Percentiles rank a stretch among this genome's conserved stretches.
These are phyloP conservation scores for Heterohyrax brucei DNA, from an alignment of 2,797 vertebrate species.

Conservation along the genomic window DNA sequence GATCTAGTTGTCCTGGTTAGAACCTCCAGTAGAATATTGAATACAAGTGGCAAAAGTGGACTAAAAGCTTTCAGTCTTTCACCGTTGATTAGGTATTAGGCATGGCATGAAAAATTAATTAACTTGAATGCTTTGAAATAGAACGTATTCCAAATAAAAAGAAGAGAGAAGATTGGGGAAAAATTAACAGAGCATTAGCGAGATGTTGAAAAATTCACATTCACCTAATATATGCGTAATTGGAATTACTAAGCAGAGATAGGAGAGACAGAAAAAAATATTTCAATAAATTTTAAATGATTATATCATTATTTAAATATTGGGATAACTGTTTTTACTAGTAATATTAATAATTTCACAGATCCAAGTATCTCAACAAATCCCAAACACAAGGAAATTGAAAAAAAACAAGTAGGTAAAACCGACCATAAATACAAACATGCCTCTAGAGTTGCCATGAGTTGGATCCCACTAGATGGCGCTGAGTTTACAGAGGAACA, in stretches of 20 bases:
- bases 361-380: slow-evolving; percentile 7
- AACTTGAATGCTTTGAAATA: neutral
- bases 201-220: neutral
- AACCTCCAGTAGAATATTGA: no score
- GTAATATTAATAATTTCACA: neutral
- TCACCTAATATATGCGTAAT: neutral
- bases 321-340: no score
- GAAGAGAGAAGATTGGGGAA: neutral
- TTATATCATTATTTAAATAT: no score
- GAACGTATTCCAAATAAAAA: neutral
- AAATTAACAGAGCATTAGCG: neutral
- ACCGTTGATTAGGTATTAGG: neutral
- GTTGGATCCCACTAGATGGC: no score
- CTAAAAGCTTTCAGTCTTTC: no score
- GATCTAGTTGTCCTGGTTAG: no score
- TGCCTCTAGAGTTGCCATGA: no score
- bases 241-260: neutral
- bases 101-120: neutral
- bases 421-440: neutral
- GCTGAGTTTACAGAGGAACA: neutral
- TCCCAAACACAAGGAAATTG: neutral
- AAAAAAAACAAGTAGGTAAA: neutral
- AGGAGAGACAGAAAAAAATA: neutral
- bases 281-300: neutral
- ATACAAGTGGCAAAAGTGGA: no score